Base-by-base conservation (phyloP, 2,113 vertebrate species). In the Labrus mixtus region DNA sequence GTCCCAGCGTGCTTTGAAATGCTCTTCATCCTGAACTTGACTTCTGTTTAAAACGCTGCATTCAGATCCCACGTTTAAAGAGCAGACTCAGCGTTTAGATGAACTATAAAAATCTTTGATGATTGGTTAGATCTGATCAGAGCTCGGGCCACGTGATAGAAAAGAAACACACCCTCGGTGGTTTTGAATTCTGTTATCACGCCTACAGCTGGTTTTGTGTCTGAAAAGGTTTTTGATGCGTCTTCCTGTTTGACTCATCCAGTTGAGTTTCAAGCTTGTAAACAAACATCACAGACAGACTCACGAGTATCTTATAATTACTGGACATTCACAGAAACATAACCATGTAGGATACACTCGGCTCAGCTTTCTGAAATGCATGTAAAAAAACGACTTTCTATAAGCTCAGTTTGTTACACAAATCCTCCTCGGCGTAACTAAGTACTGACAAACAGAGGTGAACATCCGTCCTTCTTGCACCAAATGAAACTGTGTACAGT, bases 401-500 rank as follows among this genome's bases (percentile, higher is more conserved):
- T 48, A 25, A 48, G 39, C 16, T 48, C 15, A 5, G 36, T 37
- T 33, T 60, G 39, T 61, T 41, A 60, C 33, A 23, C 16, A 13
- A 56, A 5, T 17, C 48, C 58, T 73, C 48, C 23, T 15, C 3
- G 51, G 23, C 43, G 22, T 9, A 51, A 56, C 20, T 19, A 62
- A 36, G 45, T 53, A 51, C 37, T 64, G 58, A 55, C 55, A 29
- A 57, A 53, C 55, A 39, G 39, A 41, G 45, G 58, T 22, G 17
- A 73, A 59, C 64, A 70, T 57, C 51, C 39, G 23, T 66, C 43
- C 48, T 65, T 65, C 45, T 8, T 12, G 33, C 23, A 20, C 16
- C 63, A n/a, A n/a, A 54, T 39, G 46, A 63, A 9, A 68, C 72
- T 3, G 46, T 20, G 78, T 53, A 56, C 51, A 58, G 59, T 59